phyloP scores from a whole-genome alignment of 1,140 invertebrate species.

The Dendroctonus ponderosae region DNA sequence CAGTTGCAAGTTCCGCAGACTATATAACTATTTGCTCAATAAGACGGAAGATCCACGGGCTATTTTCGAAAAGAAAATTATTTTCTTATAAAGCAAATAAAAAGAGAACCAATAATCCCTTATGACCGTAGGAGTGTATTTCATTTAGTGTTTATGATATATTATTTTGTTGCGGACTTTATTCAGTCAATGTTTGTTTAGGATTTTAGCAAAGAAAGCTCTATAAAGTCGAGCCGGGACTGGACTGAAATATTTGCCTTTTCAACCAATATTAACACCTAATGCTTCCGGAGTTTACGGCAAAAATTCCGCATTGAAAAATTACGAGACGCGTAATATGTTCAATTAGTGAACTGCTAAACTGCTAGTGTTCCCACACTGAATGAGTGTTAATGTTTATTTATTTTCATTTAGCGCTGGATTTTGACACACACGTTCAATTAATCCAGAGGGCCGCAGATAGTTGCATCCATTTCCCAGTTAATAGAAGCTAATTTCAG shows the following conservation, averaged over 20 bases:
- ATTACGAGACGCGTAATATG: no score
- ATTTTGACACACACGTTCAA: neutral
- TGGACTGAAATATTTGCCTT: conserved; percentile 1
- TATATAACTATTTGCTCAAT: no score
- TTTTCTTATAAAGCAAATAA: conserved; percentile 24
- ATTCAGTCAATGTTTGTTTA: conserved; percentile 9
- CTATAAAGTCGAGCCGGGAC: conserved; percentile 1
- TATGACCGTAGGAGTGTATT: conserved; percentile 16
- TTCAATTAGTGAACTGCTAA: no score
- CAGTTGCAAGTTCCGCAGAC: no score
- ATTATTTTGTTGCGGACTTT: conserved; percentile 11
- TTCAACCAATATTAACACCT: neutral
- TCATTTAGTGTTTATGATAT: conserved; percentile 15
- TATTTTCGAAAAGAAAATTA: conserved; percentile 6
- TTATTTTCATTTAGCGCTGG: conserved; percentile 1
- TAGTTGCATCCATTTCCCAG: neutral
- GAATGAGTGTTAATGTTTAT: neutral
- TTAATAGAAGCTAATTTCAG: conserved; percentile 1
- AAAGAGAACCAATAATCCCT: conserved; percentile 20
- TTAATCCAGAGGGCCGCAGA: neutral
- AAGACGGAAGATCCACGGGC: no score
- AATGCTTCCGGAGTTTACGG: neutral
- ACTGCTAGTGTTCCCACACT: no score
- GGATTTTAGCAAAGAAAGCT: conserved; percentile 1
- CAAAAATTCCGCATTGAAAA: no score